phyloP scores from a whole-genome alignment of 1,140 invertebrate species.

The Streblospio benedicti region DNA sequence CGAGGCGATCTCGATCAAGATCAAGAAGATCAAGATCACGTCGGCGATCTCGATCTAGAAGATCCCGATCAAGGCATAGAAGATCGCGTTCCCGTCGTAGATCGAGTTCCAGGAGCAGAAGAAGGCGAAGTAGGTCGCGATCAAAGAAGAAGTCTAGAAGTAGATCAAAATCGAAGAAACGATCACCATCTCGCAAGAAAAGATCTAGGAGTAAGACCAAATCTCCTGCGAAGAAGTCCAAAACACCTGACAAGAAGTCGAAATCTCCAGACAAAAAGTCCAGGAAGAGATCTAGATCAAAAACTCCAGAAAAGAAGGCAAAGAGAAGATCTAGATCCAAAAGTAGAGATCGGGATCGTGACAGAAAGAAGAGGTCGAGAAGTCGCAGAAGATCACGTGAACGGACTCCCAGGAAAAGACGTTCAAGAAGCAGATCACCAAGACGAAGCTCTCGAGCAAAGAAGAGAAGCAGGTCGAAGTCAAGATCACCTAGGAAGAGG shows the following conservation, averaged over 20 bases:
- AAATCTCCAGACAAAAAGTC: no score
- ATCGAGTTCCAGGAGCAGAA: conserved; percentile 25
- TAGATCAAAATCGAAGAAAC: conserved; percentile 16
- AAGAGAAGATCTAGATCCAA: conserved; percentile 8
- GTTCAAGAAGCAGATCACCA: not conserved
- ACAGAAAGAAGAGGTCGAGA: conserved; percentile 18
- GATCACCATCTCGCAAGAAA: conserved; percentile 26
- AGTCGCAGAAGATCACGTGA: not conserved
- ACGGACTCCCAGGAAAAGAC: not conserved
- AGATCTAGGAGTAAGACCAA: conserved; percentile 20
- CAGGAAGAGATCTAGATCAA: no score
- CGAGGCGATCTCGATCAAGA: conserved; percentile 12
- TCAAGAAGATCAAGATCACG: conserved; percentile 17
- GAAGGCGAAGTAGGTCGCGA: conserved; percentile 16
- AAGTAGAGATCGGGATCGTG: conserved; percentile 7
- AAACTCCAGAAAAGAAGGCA: no score
- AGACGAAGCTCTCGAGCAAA: conserved; percentile 3
- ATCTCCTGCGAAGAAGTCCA: no score
- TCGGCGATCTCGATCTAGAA: conserved; percentile 16
- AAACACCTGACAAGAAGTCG: no score
- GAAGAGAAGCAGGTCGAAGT: conserved; percentile 10
- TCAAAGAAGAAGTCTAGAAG: conserved; percentile 22
- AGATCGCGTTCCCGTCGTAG: conserved; percentile 24
- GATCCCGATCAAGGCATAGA: conserved; percentile 17
- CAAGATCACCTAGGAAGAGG: conserved; percentile 21